These are phyloP conservation scores for Agriopis aurantiaria DNA, from an alignment of 2,888 invertebrate genomes.

Conservation along the genomic window DNA sequence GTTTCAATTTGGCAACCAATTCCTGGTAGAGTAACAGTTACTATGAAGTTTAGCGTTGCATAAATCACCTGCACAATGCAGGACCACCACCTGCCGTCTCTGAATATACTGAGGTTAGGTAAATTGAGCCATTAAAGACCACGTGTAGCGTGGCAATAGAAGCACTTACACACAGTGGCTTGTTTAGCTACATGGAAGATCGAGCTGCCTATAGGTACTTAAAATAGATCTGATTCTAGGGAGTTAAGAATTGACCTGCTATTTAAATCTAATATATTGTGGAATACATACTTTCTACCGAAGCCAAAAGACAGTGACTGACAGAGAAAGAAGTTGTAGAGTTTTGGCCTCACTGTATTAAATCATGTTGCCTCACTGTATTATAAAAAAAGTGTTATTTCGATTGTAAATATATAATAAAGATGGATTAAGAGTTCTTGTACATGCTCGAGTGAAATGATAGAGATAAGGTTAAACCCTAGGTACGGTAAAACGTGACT, in stretches of 20 bases:
- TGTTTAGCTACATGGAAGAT: conserved; percentile 39
- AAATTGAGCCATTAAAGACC: conserved; percentile 47
- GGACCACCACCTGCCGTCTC: conserved; percentile 30
- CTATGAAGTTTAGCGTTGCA: conserved; percentile 38
- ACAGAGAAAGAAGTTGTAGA: too few species aligned
- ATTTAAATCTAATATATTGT: neutral
- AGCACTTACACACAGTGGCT: conserved; percentile 46
- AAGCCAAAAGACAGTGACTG: too few species aligned
- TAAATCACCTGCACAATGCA: conserved; percentile 53
- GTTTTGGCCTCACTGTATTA: too few species aligned
- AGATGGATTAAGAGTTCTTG: too few species aligned
- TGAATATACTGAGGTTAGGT: conserved; percentile 44
- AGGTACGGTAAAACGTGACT: too few species aligned
- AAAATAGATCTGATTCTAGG: neutral
- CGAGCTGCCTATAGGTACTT: conserved; percentile 6
- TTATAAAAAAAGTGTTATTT: too few species aligned
- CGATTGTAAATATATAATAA: too few species aligned
- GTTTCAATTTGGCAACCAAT: too few species aligned
- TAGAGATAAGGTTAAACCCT: too few species aligned
- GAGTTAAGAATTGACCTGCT: neutral
- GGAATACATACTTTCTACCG: neutral
- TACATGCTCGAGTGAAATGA: too few species aligned
- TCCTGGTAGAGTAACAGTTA: too few species aligned
- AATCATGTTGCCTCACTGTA: too few species aligned
- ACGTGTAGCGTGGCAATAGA: conserved; percentile 43